A percentile compares a stretch with the other conserved stretches of the same genome.
Evolutionary conservation across 2,113 vertebrate genomes (phyloP).

Genomic region (Equus quagga): DNA sequence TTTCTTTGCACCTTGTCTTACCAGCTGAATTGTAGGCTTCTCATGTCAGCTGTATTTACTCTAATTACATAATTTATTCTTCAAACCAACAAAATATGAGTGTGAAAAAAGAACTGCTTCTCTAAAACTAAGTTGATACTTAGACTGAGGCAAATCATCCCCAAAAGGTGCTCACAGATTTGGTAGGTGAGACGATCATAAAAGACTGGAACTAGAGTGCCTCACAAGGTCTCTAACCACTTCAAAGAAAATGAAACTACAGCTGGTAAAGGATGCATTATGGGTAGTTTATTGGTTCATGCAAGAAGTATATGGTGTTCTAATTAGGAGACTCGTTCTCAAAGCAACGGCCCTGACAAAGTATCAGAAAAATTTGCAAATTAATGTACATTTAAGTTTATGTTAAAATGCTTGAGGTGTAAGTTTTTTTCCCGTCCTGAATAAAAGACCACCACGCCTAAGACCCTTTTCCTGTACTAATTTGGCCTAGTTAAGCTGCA

Average conservation of each 20-base stretch:
- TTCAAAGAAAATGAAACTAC: conserved; percentile 49
- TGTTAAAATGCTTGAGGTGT: background rate
- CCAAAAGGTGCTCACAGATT: background rate
- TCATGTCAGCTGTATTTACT: background rate
- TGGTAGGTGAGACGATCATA: background rate
- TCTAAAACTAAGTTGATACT: conserved; percentile 37
- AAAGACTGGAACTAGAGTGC: background rate
- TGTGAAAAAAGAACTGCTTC: background rate
- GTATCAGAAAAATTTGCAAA: background rate
- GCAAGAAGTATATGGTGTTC: background rate
- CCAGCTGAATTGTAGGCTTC: background rate
- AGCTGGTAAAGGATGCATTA: background rate
- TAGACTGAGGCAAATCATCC: background rate
- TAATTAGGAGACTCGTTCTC: background rate
- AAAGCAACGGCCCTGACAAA: conserved; percentile 9
- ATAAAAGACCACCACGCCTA: background rate
- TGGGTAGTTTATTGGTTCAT: background rate
- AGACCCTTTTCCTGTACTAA: background rate
- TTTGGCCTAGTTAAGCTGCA: background rate
- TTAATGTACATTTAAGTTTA: background rate
- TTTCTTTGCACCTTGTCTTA: background rate
- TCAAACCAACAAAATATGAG: background rate
- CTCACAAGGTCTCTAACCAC: background rate
- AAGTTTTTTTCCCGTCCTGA: background rate
- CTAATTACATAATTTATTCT: conserved; percentile 25